Percentiles rank a stretch among this genome's conserved stretches.
These are phyloP conservation scores for Caiman crocodilus DNA, from an alignment of 2,797 vertebrate genomes.

Conservation along the genomic window DNA sequence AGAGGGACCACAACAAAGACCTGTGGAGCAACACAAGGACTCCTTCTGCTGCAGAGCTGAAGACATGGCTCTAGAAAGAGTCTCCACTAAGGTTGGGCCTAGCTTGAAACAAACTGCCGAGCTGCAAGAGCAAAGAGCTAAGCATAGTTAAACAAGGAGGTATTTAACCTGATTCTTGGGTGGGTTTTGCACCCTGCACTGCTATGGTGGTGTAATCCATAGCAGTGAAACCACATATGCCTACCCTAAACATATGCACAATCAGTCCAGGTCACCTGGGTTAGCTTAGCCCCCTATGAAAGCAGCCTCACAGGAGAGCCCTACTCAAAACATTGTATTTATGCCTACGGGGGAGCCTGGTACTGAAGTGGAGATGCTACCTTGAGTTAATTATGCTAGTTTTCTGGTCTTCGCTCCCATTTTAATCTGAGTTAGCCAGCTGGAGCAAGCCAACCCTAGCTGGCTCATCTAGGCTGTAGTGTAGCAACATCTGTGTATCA, in stretches of 20 bases:
- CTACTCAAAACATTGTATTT: accelerated
- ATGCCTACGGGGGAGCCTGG: not conserved
- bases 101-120: too few relatives aligned
- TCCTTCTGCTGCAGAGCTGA: not conserved
- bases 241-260: too few relatives aligned
- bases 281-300: accelerated
- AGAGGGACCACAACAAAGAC: not conserved
- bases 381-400: not conserved
- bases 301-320: not conserved
- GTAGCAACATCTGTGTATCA: too few relatives aligned
- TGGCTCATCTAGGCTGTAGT: too few relatives aligned
- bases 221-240: too few relatives aligned
- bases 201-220: too few relatives aligned
- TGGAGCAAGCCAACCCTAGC: too few relatives aligned
- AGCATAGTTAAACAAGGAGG: too few relatives aligned
- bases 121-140: too few relatives aligned
- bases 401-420: accelerated
- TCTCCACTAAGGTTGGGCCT: too few relatives aligned
- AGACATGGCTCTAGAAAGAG: accelerated
- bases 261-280: not conserved
- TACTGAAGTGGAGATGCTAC: accelerated
- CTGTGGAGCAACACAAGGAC: not conserved
- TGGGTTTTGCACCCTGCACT: too few relatives aligned
- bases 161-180: too few relatives aligned
- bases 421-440: not conserved